phyloP scores from a whole-genome alignment of 1,140 invertebrate genomes.

The Drosophila tani region DNA sequence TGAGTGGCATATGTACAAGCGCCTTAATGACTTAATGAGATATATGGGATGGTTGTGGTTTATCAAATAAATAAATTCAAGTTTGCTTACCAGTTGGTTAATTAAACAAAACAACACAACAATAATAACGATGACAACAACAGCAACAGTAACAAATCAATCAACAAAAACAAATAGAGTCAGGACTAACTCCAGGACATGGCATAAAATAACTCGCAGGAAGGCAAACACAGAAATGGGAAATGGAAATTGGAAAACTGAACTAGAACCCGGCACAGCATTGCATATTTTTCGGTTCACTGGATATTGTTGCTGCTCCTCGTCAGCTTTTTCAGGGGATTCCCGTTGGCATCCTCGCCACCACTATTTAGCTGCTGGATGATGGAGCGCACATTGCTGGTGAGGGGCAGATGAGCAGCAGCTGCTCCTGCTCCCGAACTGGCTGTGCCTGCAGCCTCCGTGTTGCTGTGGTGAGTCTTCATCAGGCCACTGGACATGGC shows the following conservation, averaged over 20 bases:
- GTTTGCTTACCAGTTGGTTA: constrained; percentile 83
- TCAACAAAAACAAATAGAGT: constrained; percentile 56
- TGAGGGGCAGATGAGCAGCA: constrained; percentile 55
- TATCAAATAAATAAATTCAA: constrained; percentile 62
- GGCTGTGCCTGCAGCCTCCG: constrained; percentile 6
- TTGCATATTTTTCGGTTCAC: constrained; percentile 36
- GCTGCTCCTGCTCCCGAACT: constrained; percentile 8
- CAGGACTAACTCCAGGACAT: constrained; percentile 22
- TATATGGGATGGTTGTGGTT: constrained; percentile 33
- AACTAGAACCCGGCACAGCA: constrained; percentile 19
- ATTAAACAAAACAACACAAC: constrained; percentile 76
- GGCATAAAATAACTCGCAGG: no score
- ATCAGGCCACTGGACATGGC: constrained; percentile 91
- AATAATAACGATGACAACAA: constrained; percentile 67
- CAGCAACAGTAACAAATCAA: constrained; percentile 57
- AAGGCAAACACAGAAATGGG: constrained; percentile 11
- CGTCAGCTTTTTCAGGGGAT: constrained; percentile 39
- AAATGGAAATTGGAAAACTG: constrained; percentile 18
- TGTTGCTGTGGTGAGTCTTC: constrained; percentile 82
- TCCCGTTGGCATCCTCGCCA: constrained; percentile 45
- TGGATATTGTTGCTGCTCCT: constrained; percentile 43
- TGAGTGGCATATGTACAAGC: constrained; percentile 70
- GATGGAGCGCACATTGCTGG: constrained; percentile 77
- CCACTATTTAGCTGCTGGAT: constrained; percentile 75
- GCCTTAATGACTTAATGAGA: constrained; percentile 73